phyloP scores from a whole-genome alignment of 2,888 invertebrate species.

The Isoperla grammatica region DNA sequence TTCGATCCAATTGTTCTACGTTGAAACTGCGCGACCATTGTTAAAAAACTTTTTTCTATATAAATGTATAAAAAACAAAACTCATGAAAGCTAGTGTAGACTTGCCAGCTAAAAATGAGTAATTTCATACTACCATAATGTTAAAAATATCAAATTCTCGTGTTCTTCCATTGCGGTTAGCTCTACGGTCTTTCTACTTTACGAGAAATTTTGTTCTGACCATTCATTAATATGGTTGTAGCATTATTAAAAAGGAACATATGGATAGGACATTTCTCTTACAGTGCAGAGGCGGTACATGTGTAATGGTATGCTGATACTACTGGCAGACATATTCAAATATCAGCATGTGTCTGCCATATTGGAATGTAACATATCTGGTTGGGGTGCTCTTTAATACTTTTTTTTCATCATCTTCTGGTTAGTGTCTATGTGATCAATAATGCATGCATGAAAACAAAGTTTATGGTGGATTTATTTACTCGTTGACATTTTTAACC shows the following conservation, averaged over 20 bases:
- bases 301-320: slow-evolving; percentile 25
- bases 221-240: slow-evolving; percentile 8
- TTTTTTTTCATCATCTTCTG: slow-evolving; percentile 19
- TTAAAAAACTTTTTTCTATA: slow-evolving; percentile 32
- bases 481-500: slow-evolving; percentile 3
- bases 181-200: neutral
- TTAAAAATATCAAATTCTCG: slow-evolving; percentile 31
- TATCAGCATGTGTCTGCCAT: slow-evolving; percentile 31
- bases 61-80: slow-evolving; percentile 30
- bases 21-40: slow-evolving; percentile 21
- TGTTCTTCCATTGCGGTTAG: slow-evolving; percentile 33
- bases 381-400: slow-evolving; percentile 32
- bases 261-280: slow-evolving; percentile 6
- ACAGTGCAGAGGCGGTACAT: slow-evolving; percentile 1
- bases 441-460: slow-evolving; percentile 20
- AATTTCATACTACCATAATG: slow-evolving; percentile 33
- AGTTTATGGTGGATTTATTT: slow-evolving; percentile 12
- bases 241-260: slow-evolving; percentile 2
- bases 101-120: slow-evolving; percentile 23
- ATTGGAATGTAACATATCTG: slow-evolving; percentile 33
- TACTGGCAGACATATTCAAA: slow-evolving; percentile 22
- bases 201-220: slow-evolving; percentile 1
- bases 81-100: slow-evolving; percentile 30
- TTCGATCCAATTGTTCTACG: slow-evolving; percentile 17
- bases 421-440: slow-evolving; percentile 20